A percentile compares a stretch with the other conserved stretches of the same genome.
Conservation (phyloP, 1,140 invertebrate species). For the Euura lappo region DNA sequence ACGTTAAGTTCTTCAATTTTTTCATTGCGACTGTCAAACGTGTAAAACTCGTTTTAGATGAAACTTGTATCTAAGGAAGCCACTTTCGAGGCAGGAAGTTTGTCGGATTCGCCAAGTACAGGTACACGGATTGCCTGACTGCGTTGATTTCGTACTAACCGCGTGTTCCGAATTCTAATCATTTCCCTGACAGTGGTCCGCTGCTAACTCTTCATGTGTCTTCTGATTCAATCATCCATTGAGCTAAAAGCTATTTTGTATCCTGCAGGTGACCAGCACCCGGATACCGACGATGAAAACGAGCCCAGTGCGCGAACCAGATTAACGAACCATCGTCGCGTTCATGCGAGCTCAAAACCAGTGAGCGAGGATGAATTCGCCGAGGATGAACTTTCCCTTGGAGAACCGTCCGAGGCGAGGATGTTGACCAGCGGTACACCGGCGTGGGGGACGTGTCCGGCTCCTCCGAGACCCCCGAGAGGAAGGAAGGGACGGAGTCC, state of each 20-base stretch:
- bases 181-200: too few species aligned
- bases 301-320: slow-evolving; percentile 56
- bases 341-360: slow-evolving; percentile 54
- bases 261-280: slow-evolving; percentile 46
- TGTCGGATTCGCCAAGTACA: too few species aligned
- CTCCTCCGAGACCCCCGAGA: slow-evolving; percentile 53
- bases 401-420: slow-evolving; percentile 62
- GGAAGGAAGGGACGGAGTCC: slow-evolving; percentile 61
- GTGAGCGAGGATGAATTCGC: slow-evolving; percentile 73
- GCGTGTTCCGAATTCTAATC: too few species aligned
- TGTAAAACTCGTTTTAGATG: slow-evolving; percentile 37
- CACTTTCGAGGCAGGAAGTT: not conserved
- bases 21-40: slow-evolving; percentile 11
- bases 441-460: slow-evolving; percentile 54
- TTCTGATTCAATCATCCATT: too few species aligned
- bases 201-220: too few species aligned
- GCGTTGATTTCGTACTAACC: too few species aligned
- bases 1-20: slow-evolving; percentile 17
- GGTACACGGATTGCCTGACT: too few species aligned
- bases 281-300: slow-evolving; percentile 65
- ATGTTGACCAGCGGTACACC: slow-evolving; percentile 54
- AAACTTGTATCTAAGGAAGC: slow-evolving; percentile 36
- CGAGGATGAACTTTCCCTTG: slow-evolving; percentile 69
- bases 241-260: too few species aligned
- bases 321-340: slow-evolving; percentile 43